These are phyloP conservation scores for Stratiolaelaps scimitus DNA, from an alignment of 1,140 invertebrate species.

Conservation along the genomic window DNA sequence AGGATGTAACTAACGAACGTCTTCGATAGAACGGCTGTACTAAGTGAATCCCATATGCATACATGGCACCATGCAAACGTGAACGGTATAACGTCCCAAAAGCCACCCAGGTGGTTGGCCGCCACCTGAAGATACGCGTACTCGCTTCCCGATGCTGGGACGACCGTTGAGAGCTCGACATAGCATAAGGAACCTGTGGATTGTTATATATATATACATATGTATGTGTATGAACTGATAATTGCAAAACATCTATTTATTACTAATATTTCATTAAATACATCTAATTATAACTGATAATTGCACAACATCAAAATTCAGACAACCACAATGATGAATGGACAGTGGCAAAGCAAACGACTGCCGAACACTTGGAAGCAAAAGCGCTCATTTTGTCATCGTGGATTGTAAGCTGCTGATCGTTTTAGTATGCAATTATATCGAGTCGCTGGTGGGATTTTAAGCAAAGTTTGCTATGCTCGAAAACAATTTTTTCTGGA, in stretches of 20 bases:
- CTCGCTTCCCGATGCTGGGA: background rate
- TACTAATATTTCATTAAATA: too few relatives aligned
- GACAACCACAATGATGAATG: background rate
- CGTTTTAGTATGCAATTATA: too few relatives aligned
- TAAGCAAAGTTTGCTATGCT: too few relatives aligned
- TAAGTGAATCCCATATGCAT: background rate
- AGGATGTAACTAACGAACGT: constrained; percentile 8
- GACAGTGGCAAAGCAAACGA: background rate
- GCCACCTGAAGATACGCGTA: background rate
- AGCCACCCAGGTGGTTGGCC: background rate
- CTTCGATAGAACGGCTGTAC: background rate
- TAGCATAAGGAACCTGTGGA: constrained; percentile 10
- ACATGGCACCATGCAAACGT: background rate
- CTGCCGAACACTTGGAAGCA: background rate
- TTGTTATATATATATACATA: too few relatives aligned
- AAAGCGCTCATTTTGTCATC: too few relatives aligned
- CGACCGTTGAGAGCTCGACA: background rate
- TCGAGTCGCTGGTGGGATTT: too few relatives aligned
- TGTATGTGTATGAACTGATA: too few relatives aligned
- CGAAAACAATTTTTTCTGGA: too few relatives aligned
- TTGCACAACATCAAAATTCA: too few relatives aligned
- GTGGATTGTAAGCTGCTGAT: too few relatives aligned
- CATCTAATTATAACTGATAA: too few relatives aligned
- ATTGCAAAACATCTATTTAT: too few relatives aligned
- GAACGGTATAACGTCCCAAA: background rate